A percentile compares a stretch with the other conserved stretches of the same genome.
phyloP scores from a whole-genome alignment of 2,888 invertebrate genomes.

The Sepiola atlantica region DNA sequence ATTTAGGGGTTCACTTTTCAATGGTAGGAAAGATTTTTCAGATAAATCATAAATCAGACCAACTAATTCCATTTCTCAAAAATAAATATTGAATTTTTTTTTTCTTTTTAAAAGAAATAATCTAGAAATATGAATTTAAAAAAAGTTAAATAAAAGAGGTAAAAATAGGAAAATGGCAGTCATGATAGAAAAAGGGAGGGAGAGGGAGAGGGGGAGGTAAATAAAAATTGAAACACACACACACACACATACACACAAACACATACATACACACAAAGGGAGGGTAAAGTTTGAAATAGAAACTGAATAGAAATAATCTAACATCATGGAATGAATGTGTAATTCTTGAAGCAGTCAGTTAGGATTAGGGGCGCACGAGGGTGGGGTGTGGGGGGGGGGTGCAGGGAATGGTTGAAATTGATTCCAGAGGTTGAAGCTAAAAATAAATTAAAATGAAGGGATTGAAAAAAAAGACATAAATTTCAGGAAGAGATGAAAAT shows the following conservation, averaged over 20 bases:
- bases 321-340: neutral
- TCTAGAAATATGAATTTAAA: neutral
- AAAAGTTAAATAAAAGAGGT: neutral
- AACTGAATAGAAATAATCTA: conserved; percentile 4
- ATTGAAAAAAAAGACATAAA: neutral
- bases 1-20: conserved; percentile 32
- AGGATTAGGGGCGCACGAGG: neutral
- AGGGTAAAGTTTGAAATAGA: conserved; percentile 4
- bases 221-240: neutral
- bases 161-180: neutral
- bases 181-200: neutral
- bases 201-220: neutral
- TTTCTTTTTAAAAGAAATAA: neutral
- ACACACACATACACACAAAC: too few species aligned
- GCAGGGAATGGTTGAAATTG: neutral
- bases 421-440: conserved; percentile 8
- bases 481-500: neutral
- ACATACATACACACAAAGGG: too few species aligned
- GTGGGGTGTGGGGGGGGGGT: neutral
- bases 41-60: neutral
- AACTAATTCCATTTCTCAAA: neutral
- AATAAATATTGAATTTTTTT: neutral
- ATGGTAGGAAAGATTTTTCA: neutral
- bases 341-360: neutral
- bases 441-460: neutral